phyloP scores from a whole-genome alignment of 1,140 invertebrate species.

The Drosophila nebulosa region DNA sequence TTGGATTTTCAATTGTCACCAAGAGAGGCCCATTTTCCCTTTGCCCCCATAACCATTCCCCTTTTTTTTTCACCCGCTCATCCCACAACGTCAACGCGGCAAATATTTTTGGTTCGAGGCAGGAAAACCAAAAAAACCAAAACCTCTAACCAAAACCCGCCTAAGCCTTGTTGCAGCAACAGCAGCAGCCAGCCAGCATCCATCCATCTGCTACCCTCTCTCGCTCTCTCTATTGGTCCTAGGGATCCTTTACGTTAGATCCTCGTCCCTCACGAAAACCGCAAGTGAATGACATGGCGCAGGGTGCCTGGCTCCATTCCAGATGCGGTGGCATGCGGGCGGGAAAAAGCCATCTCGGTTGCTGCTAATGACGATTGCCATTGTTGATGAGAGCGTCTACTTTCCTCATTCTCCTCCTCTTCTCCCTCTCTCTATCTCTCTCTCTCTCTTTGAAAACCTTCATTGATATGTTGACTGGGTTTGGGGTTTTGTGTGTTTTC shows the following conservation, averaged over 20 bases:
- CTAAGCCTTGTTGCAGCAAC: conserved; percentile 45
- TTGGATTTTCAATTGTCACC: conserved; percentile 79
- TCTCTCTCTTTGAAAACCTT: conserved; percentile 23
- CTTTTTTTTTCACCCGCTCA: no score
- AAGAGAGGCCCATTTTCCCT: conserved; percentile 22
- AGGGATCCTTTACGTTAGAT: not conserved
- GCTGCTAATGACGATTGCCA: conserved; percentile 75
- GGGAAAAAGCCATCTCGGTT: conserved; percentile 43
- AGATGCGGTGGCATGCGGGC: conserved; percentile 20
- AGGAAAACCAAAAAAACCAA: conserved; percentile 37
- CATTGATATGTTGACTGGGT: conserved; percentile 64
- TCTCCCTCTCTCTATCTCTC: not conserved
- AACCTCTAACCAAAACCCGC: conserved; percentile 44
- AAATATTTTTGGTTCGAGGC: conserved; percentile 59
- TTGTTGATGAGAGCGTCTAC: conserved; percentile 43
- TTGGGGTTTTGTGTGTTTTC: not conserved
- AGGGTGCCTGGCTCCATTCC: conserved; percentile 5
- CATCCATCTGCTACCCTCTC: not conserved
- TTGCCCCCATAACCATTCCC: not conserved
- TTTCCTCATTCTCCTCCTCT: not conserved
- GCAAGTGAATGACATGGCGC: conserved; percentile 66
- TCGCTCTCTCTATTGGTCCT: not conserved
- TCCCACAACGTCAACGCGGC: not conserved
- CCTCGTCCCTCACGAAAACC: conserved; percentile 29
- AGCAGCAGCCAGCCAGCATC: not conserved